Percentiles rank a stretch among this genome's conserved stretches.
Conservation (phyloP, 2,888 invertebrate genomes). For the Amphimallon solstitiale region DNA sequence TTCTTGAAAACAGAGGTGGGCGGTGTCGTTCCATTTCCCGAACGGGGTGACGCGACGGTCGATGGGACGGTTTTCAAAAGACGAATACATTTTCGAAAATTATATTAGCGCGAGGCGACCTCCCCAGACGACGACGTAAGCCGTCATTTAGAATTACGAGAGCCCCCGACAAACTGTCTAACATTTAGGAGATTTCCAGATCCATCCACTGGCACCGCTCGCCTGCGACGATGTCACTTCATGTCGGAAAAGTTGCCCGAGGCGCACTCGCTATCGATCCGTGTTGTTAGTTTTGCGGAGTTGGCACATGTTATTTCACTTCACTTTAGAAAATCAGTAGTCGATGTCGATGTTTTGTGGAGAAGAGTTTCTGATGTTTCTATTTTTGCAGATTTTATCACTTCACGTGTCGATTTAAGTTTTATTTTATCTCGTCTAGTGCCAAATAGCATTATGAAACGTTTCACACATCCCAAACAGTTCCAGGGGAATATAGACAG, state of each 20-base stretch:
- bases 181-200: not conserved
- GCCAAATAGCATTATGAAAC: too few species aligned
- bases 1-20: not conserved
- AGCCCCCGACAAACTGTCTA: not conserved
- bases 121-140: not conserved
- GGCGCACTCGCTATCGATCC: not conserved
- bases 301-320: conserved; percentile 5
- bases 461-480: too few species aligned
- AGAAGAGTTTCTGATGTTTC: not conserved
- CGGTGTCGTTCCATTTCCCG: not conserved
- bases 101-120: not conserved
- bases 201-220: not conserved
- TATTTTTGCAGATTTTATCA: not conserved
- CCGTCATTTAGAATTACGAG: not conserved
- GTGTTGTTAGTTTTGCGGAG: not conserved
- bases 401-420: not conserved
- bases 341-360: not conserved
- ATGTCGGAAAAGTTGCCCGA: not conserved
- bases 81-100: not conserved
- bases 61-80: not conserved
- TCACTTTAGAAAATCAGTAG: not conserved
- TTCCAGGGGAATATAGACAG: too few species aligned
- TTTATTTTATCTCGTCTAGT: not conserved
- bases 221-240: not conserved
- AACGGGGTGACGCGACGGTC: not conserved